Percentiles rank a stretch among this genome's conserved stretches.
phyloP scores from a whole-genome alignment of 2,888 invertebrate genomes.

The Teleogryllus oceanicus region DNA sequence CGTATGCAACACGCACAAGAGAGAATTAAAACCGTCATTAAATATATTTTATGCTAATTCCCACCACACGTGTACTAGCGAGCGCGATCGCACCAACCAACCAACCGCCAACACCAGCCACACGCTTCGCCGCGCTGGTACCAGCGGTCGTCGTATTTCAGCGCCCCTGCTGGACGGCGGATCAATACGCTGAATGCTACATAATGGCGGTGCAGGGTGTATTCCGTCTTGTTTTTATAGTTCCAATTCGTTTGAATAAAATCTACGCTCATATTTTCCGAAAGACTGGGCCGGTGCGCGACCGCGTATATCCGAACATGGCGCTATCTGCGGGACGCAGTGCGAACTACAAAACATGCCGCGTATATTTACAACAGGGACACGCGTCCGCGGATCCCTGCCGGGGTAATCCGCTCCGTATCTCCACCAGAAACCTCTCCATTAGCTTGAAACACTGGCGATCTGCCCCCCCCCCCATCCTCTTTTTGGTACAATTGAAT shows the following conservation, averaged over 20 bases:
- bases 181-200: not conserved
- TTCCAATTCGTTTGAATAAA: slow-evolving; percentile 2
- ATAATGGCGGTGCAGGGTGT: not conserved
- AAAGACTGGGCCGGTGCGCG: not conserved
- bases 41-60: no score
- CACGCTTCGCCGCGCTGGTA: no score
- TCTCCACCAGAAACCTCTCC: not conserved
- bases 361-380: not conserved
- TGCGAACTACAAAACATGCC: not conserved
- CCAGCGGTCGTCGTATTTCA: no score
- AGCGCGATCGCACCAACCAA: no score
- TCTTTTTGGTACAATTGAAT: not conserved
- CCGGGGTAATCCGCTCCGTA: not conserved
- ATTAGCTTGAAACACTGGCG: not conserved
- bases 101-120: no score
- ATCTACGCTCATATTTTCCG: slow-evolving; percentile 7
- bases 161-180: not conserved
- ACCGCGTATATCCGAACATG: not conserved
- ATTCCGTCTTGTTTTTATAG: slow-evolving; percentile 6
- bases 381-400: not conserved
- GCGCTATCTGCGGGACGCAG: not conserved
- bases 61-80: no score
- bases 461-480: no score
- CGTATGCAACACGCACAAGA: no score
- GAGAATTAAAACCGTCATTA: no score